Conservation (phyloP, 2,888 invertebrate genomes). For the Ophioninae sp. region DNA sequence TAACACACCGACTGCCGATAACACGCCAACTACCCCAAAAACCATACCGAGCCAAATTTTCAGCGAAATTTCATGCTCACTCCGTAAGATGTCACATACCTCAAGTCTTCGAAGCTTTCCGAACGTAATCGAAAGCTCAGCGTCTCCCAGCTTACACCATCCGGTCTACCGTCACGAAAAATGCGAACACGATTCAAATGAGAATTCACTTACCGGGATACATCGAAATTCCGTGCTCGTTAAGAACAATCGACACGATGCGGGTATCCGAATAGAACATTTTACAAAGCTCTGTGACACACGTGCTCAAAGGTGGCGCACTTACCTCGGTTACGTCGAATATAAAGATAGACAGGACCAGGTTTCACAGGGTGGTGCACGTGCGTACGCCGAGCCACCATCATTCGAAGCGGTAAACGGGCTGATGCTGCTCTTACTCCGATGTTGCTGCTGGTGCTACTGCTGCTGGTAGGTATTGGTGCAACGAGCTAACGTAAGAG, state of each 20-base stretch:
- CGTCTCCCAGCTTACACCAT: background rate
- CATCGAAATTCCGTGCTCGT: background rate
- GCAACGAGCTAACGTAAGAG: slow-evolving; percentile 34
- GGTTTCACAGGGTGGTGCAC: slow-evolving; percentile 41
- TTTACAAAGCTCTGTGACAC: slow-evolving; percentile 41
- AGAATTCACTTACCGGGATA: background rate
- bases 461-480: slow-evolving; percentile 31
- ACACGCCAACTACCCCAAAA: background rate
- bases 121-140: background rate
- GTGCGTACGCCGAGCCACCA: slow-evolving; percentile 51
- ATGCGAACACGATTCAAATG: background rate
- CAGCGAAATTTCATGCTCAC: background rate
- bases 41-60: background rate
- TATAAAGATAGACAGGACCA: slow-evolving; percentile 32
- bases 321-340: slow-evolving; percentile 17
- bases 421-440: slow-evolving; percentile 48
- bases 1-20: background rate
- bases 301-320: slow-evolving; percentile 18
- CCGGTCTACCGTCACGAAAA: background rate
- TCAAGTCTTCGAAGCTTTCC: background rate
- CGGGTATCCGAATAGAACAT: slow-evolving; percentile 29
- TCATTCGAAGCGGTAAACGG: slow-evolving; percentile 21
- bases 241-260: slow-evolving; percentile 20
- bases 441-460: slow-evolving; percentile 6
- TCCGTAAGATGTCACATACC: background rate